Base-by-base conservation (phyloP, 2,113 vertebrate genomes). In the Xiphophorus hellerii region DNA sequence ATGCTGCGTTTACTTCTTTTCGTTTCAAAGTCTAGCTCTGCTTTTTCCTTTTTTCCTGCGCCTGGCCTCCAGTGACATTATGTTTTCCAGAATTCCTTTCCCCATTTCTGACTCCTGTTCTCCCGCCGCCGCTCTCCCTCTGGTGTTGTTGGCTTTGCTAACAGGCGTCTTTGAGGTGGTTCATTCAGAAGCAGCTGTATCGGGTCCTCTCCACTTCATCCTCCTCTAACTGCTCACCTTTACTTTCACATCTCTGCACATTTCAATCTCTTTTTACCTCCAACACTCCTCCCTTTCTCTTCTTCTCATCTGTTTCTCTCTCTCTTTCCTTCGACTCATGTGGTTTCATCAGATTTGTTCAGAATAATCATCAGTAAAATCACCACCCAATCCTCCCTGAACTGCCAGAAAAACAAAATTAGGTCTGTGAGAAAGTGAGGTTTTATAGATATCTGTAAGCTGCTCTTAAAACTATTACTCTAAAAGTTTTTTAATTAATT, bases 181-280 rank as follows among this genome's bases (percentile, higher is more conserved):
- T 61, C 77, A 79, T 89, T 92, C 76, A 80, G 73, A 88, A 88
- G 79, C 84, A 89, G 88, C 84, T 89, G 88, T 82, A 89, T 81
- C 68, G 51, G 77, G 65, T 61, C 79, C 76, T 88, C 74, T 81
- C 80, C 76, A 67, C 80, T 79, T 82, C 73, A 79, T 71, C 81
- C 87, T 73, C 72, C 76, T 77, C 78, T 13, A 35, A 63, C 70
- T 74, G 72, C 73, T 42, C 27, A 25, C 71, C 62, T 76, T 69
- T n/a, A 42, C 77, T 51, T 78, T 63, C 71, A 69, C 79, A 54
- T 69, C 73, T 71, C 67, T 54, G 37, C 82, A 73, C 69, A 73
- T 75, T 85, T 81, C 67, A 84, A 78, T 80, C 66, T 68, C 27
- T 22, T 63, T 54, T 54, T 54, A 25, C 48, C 48, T 80, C 44